Evolutionary conservation across 2,113 vertebrate genomes (phyloP), one percentile per base, ranked within the genome.

Genomic region (Mirounga angustirostris): DNA sequence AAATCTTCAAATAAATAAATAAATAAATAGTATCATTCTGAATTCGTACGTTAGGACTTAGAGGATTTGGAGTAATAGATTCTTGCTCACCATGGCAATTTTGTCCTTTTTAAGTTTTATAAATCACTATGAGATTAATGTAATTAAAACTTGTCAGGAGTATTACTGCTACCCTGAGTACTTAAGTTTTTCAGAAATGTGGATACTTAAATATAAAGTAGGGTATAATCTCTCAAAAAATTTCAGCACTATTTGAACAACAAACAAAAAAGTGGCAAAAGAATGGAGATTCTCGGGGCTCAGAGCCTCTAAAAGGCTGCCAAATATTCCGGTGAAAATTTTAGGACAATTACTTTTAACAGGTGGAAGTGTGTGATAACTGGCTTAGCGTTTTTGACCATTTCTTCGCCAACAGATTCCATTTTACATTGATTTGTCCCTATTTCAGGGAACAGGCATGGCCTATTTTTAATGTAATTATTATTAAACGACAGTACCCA

Each of bases 51-150:
- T 14, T 50, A 94, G n/a, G 52, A 71, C 18, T 81, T 89, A 22
- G 36, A 96, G 92, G 33, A 78, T 58, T 26, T 56, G 14, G 36
- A 16, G 61, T 91, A 89, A 94, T 40, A 73, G 52, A 92, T 89
- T 89, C 79, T 86, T 82, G 83, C 56, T 80, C 43, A 63, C 82
- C 30, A 69, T 65, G n/a, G 90, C 13, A 91, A 33, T 36, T 94
- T 96, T 88, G 59, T 92, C 61, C 67, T 84, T 97, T 97, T 86
- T 54, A 54, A 69, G 92, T 97, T 93, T 95, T 83, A 93, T 84
- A 94, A 94, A 84, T 87, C 63, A 94, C 52, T 36, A 83, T 81
- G 79, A 81, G 93, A 97, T 63, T 96, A 65, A 91, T 13, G 46
- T 73, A 92, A 91, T 97, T 91, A 94, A 95, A 95, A 92, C 50